A percentile compares a stretch with the other conserved stretches of the same genome.
Conservation (phyloP, 2,797 vertebrate species). For the Cryptoblepharus egeriae region DNA sequence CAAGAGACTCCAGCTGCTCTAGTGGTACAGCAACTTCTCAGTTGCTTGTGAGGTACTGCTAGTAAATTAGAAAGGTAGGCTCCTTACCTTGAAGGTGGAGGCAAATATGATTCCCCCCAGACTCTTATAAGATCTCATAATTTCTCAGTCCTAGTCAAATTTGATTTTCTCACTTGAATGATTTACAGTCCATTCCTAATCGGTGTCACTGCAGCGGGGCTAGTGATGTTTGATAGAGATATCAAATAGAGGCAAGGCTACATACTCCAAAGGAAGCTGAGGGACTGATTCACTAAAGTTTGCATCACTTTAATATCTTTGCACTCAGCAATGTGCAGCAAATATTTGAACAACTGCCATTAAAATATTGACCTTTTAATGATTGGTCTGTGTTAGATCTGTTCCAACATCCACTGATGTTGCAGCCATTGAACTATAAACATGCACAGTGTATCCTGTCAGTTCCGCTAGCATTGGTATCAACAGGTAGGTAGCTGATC, state of each 20-base stretch:
- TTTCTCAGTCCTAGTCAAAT: background rate
- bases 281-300: background rate
- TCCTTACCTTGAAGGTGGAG: background rate
- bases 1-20: background rate
- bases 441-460: background rate
- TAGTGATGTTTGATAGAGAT: too few relatives aligned
- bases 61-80: background rate
- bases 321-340: background rate
- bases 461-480: background rate
- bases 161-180: background rate
- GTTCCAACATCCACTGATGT: background rate
- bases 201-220: too few relatives aligned
- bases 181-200: background rate
- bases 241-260: background rate
- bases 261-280: background rate
- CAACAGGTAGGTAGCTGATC: background rate
- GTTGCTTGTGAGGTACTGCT: background rate
- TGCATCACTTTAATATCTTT: background rate
- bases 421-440: background rate
- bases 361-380: too few relatives aligned
- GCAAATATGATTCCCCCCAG: background rate
- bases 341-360: background rate
- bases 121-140: background rate
- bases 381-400: too few relatives aligned
- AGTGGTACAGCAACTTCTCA: too few relatives aligned